These are phyloP conservation scores for Hypanus sabinus DNA, from an alignment of 2,113 vertebrate genomes.

Conservation along the genomic window DNA sequence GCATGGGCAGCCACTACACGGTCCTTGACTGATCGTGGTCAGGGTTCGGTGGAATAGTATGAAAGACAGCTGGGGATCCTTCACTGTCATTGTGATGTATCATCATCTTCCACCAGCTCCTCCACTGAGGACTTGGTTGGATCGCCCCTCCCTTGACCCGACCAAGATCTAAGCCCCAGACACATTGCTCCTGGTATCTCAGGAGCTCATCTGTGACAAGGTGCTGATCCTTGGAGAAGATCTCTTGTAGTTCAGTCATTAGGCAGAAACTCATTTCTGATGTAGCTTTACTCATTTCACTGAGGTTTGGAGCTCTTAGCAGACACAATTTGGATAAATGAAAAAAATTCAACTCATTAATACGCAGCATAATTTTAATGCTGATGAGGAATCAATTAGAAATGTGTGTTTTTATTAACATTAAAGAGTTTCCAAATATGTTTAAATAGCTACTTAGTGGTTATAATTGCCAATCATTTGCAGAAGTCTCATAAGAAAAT, in stretches of 20 bases:
- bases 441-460: not conserved
- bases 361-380: not conserved
- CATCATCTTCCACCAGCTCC: no score
- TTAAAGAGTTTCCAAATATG: not conserved
- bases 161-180: no score
- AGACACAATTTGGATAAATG: not conserved
- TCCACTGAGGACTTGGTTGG: no score
- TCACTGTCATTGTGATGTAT: no score
- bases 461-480: not conserved
- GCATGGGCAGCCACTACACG: no score
- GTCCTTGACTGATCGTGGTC: no score
- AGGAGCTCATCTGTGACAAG: no score
- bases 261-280: not conserved
- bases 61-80: no score
- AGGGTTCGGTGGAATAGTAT: no score
- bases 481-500: not conserved
- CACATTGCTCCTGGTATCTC: no score
- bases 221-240: no score
- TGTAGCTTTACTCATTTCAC: not conserved
- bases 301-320: not conserved
- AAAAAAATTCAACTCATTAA: not conserved
- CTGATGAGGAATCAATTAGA: not conserved
- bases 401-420: not conserved
- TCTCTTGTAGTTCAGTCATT: not conserved
- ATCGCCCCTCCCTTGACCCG: no score